phyloP scores from a whole-genome alignment of 2,888 invertebrate species.

The Agrotis exclamationis region DNA sequence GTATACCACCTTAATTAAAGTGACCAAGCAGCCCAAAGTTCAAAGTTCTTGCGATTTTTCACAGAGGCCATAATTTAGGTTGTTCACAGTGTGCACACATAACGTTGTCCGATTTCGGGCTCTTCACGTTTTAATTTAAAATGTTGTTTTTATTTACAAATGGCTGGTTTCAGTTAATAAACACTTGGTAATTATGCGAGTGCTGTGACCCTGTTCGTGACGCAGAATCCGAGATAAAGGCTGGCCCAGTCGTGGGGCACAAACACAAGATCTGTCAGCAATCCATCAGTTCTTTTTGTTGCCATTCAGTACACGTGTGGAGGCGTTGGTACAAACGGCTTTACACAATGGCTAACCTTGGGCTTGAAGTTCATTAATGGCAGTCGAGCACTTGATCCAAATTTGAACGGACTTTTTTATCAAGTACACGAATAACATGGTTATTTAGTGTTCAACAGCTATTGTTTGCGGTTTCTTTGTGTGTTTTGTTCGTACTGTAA shows the following conservation, averaged over 20 bases:
- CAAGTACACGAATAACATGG: slow-evolving; percentile 38
- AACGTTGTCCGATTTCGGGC: slow-evolving; percentile 32
- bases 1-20: slow-evolving; percentile 1
- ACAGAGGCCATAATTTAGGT: slow-evolving; percentile 11
- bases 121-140: slow-evolving; percentile 29
- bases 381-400: slow-evolving; percentile 58
- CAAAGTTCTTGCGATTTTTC: slow-evolving; percentile 10
- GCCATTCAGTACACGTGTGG: slow-evolving; percentile 68
- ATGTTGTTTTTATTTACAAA: slow-evolving; percentile 52
- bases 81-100: no score
- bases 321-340: slow-evolving; percentile 72
- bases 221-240: slow-evolving; percentile 53
- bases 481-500: slow-evolving; percentile 12
- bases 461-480: slow-evolving; percentile 40
- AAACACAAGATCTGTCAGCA: slow-evolving; percentile 69
- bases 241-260: slow-evolving; percentile 50
- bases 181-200: slow-evolving; percentile 57
- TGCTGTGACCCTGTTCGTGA: slow-evolving; percentile 59
- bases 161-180: slow-evolving; percentile 45
- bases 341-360: slow-evolving; percentile 75
- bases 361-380: slow-evolving; percentile 69
- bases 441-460: slow-evolving; percentile 44
- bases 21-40: slow-evolving; percentile 13
- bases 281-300: slow-evolving; percentile 74
- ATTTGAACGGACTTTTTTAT: slow-evolving; percentile 57